Conservation (phyloP, 2,797 vertebrate genomes). For the Oryzias sinensis region DNA sequence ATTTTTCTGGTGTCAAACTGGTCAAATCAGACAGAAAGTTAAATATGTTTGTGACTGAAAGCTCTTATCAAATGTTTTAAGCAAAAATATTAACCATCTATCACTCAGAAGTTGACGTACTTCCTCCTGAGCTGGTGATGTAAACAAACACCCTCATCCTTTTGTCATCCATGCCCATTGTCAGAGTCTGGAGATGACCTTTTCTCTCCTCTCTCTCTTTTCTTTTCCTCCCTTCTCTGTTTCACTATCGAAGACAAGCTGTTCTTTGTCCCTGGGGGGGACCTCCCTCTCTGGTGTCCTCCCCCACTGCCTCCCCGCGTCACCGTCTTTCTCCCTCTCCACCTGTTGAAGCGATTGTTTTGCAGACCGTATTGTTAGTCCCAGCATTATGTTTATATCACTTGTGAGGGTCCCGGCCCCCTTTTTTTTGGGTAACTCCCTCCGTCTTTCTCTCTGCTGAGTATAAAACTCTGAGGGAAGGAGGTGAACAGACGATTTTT, state of each 20-base stretch:
- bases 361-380: slow-evolving; percentile 65
- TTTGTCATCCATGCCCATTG: slow-evolving; percentile 77
- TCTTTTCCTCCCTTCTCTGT: slow-evolving; percentile 58
- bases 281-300: slow-evolving; percentile 27
- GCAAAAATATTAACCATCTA: background rate
- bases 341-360: slow-evolving; percentile 81
- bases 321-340: slow-evolving; percentile 53
- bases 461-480: slow-evolving; percentile 60
- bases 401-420: slow-evolving; percentile 43
- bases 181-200: slow-evolving; percentile 76
- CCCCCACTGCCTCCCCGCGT: slow-evolving; percentile 37
- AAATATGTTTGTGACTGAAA: background rate
- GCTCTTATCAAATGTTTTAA: too few species aligned
- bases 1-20: too few species aligned
- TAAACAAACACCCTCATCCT: slow-evolving; percentile 69
- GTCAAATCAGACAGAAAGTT: too few species aligned
- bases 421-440: slow-evolving; percentile 44
- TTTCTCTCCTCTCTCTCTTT: slow-evolving; percentile 55
- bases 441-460: slow-evolving; percentile 18
- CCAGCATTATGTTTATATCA: slow-evolving; percentile 63
- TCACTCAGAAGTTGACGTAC: slow-evolving; percentile 11
- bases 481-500: background rate
- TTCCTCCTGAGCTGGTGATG: slow-evolving; percentile 28
- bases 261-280: slow-evolving; percentile 71
- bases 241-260: slow-evolving; percentile 79